Evolutionary conservation across 2,797 vertebrate genomes (phyloP).

Genomic region (Picus viridis): DNA sequence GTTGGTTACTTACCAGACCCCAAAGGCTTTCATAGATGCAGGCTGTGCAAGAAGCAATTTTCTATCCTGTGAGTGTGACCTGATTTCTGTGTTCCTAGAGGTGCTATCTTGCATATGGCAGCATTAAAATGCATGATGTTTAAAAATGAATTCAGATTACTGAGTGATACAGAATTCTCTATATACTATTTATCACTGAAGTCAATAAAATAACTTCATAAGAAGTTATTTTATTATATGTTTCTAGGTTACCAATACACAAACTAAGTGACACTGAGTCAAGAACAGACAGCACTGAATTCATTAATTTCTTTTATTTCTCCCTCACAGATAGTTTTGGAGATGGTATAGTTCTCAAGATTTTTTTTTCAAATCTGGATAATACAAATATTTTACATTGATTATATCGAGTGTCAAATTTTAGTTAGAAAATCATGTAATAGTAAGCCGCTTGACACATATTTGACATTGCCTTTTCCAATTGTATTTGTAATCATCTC

Average conservation of each 20-base stretch:
- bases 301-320: neutral
- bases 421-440: neutral
- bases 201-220: neutral
- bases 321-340: neutral
- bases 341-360: neutral
- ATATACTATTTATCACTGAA: slow-evolving; percentile 30
- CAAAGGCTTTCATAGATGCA: neutral
- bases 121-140: slow-evolving; percentile 48
- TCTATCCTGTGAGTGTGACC: neutral
- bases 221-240: neutral
- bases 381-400: neutral
- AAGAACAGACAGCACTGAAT: neutral
- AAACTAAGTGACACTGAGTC: neutral
- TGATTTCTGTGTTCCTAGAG: slow-evolving; percentile 16
- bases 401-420: neutral
- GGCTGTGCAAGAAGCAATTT: slow-evolving; percentile 5
- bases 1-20: neutral
- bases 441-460: neutral
- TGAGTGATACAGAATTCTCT: neutral
- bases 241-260: neutral
- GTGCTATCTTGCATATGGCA: neutral
- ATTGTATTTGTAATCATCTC: neutral
- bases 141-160: slow-evolving; percentile 41
- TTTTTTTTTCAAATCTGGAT: neutral
- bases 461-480: neutral